Conservation (phyloP, 2,113 vertebrate species). For the Syrmaticus mikado region DNA sequence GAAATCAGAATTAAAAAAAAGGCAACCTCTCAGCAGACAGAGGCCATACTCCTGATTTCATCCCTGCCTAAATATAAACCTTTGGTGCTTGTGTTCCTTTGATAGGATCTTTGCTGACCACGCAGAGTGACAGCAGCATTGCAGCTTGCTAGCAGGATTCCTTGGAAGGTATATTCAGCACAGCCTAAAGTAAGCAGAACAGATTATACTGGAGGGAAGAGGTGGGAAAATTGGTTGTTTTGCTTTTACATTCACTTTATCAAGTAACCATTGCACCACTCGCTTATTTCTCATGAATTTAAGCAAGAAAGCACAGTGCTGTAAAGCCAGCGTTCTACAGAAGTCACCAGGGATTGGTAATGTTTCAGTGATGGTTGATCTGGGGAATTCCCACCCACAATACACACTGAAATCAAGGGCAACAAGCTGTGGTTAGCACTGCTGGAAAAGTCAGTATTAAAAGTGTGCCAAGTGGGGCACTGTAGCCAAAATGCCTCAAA, state of each 20-base stretch:
- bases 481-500: neutral
- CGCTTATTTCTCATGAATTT: neutral
- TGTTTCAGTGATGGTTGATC: neutral
- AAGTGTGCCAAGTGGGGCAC: neutral
- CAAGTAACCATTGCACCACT: neutral
- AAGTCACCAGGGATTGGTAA: neutral
- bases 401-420: neutral
- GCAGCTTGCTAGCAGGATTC: neutral
- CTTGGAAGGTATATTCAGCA: neutral
- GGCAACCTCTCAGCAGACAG: neutral
- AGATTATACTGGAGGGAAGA: neutral
- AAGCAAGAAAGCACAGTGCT: neutral
- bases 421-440: neutral
- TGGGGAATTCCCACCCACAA: neutral
- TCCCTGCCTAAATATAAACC: neutral
- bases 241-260: neutral
- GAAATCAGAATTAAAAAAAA: neutral
- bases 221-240: neutral
- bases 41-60: neutral
- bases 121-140: neutral
- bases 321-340: neutral
- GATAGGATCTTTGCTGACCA: neutral
- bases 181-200: slow-evolving; percentile 6
- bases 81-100: neutral
- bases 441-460: neutral